Base-by-base conservation (phyloP, 2,113 vertebrate species). In the Apeltes quadracus region DNA sequence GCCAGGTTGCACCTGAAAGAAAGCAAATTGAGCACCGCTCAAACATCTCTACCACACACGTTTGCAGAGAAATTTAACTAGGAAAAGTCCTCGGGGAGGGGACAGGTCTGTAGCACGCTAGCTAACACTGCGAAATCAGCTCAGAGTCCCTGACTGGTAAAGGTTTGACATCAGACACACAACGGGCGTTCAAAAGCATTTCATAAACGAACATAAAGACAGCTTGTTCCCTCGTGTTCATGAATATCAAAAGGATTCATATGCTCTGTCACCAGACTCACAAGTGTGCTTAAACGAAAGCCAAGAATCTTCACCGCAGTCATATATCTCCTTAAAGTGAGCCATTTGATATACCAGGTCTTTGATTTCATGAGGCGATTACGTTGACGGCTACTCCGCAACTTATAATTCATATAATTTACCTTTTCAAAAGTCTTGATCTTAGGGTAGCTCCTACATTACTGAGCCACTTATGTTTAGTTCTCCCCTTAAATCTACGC, bases 1-100 rank as follows among this genome's bases (percentile, higher is more conserved):
- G 97, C 97, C 87, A 99, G 91, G 73, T 99, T 99, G 88, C 97
- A 99, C 88, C 97, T 99, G 72, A 1, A 5, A 61, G 69, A 69
- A 66, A 58, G 53, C 38, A 44, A 57, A 54, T n/a, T n/a, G 39
- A 23, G 46, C 39, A 56, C 13, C 0, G 29, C 3, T 41, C 2
- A 2, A 15, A 11, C 16, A 1, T 54, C 5, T 38, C 22, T 25
- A 20, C n/a, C 29, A 23, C 0, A 13, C 7, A 32, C 56, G 25
- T 58, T n/a, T 20, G 43, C 8, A 25, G 20, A 48, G n/a, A n/a
- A n/a, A n/a, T n/a, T n/a, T n/a, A n/a, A n/a, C n/a, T n/a, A n/a
- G n/a, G n/a, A n/a, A n/a, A n/a, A n/a, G n/a, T n/a, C n/a, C n/a
- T n/a, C n/a, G n/a, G n/a, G 20, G 20, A 57, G 10, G 66, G 4